phyloP scores from a whole-genome alignment of 92 coral and sea anemone genomes.

The Porites cylindrica region DNA sequence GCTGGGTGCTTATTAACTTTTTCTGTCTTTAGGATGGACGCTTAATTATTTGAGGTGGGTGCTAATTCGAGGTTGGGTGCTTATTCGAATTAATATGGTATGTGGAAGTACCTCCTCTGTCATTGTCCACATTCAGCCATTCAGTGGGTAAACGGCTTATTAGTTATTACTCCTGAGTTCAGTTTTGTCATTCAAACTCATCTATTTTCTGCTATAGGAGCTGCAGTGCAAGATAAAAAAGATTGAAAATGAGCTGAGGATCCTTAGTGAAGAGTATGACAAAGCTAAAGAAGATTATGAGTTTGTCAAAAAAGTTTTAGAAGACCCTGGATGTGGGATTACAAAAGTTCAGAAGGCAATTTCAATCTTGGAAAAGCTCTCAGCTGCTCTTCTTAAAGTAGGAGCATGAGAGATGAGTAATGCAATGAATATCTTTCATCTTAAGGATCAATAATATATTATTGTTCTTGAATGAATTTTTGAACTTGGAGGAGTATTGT shows the following conservation, averaged over 20 bases:
- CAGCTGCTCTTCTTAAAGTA: neutral
- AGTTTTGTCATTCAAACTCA: neutral
- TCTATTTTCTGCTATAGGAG: neutral
- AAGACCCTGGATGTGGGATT: constrained; percentile 12
- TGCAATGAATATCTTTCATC: neutral
- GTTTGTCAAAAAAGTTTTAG: constrained; percentile 44
- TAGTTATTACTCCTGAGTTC: too few species aligned
- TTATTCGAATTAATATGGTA: neutral
- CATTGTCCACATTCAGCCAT: neutral
- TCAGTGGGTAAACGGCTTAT: neutral
- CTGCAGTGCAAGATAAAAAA: neutral
- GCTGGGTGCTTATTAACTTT: too few species aligned
- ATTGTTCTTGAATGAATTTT: too few species aligned
- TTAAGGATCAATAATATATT: too few species aligned
- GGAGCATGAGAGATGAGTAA: neutral
- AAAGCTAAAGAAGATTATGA: constrained; percentile 31
- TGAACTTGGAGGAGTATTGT: too few species aligned
- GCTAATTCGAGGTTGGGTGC: too few species aligned
- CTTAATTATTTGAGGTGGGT: too few species aligned
- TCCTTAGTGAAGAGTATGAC: constrained; percentile 16
- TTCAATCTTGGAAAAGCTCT: constrained; percentile 12
- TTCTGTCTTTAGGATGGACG: too few species aligned
- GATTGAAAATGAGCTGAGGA: neutral
- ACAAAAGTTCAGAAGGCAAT: constrained; percentile 26
- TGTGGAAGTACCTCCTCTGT: neutral